A percentile compares a stretch with the other conserved stretches of the same genome.
phyloP scores from a whole-genome alignment of 1,140 invertebrate genomes.

The Brachionus koreanus region DNA sequence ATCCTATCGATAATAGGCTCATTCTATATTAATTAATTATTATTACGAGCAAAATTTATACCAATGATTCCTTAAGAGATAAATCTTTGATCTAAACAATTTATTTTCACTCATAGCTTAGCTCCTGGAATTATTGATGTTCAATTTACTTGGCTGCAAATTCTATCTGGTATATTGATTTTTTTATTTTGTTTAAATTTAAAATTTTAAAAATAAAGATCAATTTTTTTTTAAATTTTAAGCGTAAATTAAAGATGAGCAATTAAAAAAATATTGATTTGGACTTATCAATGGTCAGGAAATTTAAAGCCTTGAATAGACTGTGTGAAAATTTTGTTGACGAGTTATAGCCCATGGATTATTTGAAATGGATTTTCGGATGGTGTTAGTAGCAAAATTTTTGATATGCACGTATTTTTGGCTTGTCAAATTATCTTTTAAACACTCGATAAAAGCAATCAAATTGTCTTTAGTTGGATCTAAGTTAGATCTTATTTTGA shows the following conservation, averaged over 20 bases:
- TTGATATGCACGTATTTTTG: background rate
- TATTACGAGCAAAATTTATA: background rate
- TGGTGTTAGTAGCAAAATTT: background rate
- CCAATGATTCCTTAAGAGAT: background rate
- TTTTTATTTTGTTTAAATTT: background rate
- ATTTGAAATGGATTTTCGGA: background rate
- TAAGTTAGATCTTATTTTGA: too few species aligned
- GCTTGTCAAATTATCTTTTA: background rate
- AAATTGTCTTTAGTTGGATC: too few species aligned
- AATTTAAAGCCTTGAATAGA: background rate
- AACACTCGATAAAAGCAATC: too few species aligned
- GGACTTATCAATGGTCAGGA: background rate
- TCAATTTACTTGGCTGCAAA: background rate
- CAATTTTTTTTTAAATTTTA: background rate
- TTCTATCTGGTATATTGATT: background rate
- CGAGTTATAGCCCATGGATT: background rate
- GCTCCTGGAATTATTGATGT: background rate
- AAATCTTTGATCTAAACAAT: background rate
- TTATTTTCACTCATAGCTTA: background rate
- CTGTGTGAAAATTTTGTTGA: background rate
- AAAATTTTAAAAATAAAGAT: background rate
- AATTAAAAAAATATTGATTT: background rate
- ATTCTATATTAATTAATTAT: conserved; percentile 38
- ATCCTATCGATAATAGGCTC: conserved; percentile 24
- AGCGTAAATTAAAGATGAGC: background rate